Evolutionary conservation across 2,888 invertebrate genomes (phyloP).

Genomic region (Clitarchus hookeri): DNA sequence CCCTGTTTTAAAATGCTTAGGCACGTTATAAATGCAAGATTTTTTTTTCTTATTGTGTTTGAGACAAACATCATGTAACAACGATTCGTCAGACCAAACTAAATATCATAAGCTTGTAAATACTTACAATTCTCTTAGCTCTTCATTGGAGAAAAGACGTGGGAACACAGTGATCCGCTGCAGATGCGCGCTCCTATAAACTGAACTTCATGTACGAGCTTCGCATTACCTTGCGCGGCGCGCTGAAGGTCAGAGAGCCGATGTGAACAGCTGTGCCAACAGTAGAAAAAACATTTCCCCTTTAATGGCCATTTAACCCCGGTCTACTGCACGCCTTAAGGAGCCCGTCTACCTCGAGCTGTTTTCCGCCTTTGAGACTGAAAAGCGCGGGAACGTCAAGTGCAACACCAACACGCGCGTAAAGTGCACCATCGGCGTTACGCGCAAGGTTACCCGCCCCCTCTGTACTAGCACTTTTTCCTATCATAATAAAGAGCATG

Average conservation of each 20-base stretch:
- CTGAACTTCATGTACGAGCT: not conserved
- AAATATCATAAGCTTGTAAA: not conserved
- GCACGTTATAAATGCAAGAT: not conserved
- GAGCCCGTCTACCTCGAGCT: too few relatives aligned
- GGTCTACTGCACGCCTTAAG: too few relatives aligned
- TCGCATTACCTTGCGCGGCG: not conserved
- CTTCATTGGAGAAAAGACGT: not conserved
- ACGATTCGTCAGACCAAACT: not conserved
- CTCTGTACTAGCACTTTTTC: too few relatives aligned
- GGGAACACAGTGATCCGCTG: not conserved
- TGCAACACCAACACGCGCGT: too few relatives aligned
- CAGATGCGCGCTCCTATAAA: not conserved
- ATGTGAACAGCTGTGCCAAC: not conserved
- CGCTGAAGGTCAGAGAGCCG: slow-evolving; percentile 5
- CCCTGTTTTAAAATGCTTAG: not conserved
- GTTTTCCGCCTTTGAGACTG: too few relatives aligned
- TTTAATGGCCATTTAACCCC: not conserved
- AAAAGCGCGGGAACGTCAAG: too few relatives aligned
- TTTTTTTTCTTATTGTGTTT: not conserved
- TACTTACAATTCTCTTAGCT: not conserved
- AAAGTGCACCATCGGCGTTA: too few relatives aligned
- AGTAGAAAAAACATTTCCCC: not conserved
- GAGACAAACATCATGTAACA: not conserved
- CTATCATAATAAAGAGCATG: too few relatives aligned
- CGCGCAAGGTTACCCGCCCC: too few relatives aligned